Conservation (phyloP, 2,888 invertebrate species). For the Eilema depressum region DNA sequence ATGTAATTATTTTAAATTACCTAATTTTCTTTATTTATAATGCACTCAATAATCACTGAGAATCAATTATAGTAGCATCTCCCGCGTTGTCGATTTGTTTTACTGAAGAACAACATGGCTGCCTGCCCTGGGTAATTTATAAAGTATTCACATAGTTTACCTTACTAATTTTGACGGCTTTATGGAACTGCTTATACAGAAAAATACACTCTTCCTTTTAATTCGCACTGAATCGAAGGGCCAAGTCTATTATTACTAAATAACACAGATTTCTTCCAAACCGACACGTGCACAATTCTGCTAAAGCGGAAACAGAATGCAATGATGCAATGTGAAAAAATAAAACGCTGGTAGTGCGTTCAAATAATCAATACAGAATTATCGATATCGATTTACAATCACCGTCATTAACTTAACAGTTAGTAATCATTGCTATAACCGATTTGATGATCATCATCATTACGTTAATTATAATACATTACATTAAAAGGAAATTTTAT, state of each 20-base stretch:
- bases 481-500: too few species aligned
- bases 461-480: too few species aligned
- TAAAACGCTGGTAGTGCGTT: background rate
- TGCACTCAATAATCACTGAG: background rate
- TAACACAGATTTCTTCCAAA: slow-evolving; percentile 7
- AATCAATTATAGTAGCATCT: slow-evolving; percentile 28
- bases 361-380: background rate
- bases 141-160: slow-evolving; percentile 15
- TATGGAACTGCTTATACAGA: slow-evolving; percentile 7
- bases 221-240: slow-evolving; percentile 11
- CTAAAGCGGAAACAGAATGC: slow-evolving; percentile 27
- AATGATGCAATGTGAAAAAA: too few species aligned
- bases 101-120: slow-evolving; percentile 54
- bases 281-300: slow-evolving; percentile 49
- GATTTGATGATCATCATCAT: too few species aligned
- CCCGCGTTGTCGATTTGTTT: slow-evolving; percentile 34
- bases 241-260: background rate
- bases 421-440: too few species aligned
- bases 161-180: slow-evolving; percentile 31
- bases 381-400: background rate
- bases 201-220: slow-evolving; percentile 13
- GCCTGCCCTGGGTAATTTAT: slow-evolving; percentile 15
- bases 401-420: too few species aligned
- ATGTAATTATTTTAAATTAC: background rate
- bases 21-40: background rate